phyloP scores from a whole-genome alignment of 2,888 invertebrate species.

The Lagria hirta region DNA sequence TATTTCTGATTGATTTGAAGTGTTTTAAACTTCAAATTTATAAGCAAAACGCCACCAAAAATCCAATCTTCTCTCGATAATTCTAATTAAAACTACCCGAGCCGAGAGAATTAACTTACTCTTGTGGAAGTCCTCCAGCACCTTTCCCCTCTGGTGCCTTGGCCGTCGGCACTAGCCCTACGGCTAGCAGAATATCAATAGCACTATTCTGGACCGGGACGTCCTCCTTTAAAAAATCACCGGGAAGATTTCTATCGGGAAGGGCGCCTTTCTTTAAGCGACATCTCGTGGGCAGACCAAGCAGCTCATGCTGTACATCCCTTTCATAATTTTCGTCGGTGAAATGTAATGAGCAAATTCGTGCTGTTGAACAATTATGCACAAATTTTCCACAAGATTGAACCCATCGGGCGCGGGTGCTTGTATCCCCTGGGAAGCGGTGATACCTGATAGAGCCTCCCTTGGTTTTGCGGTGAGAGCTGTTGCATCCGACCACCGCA shows the following conservation, averaged over 20 bases:
- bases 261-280: constrained; percentile 58
- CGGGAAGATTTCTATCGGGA: constrained; percentile 47
- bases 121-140: constrained; percentile 51
- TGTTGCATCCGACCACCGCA: constrained; percentile 60
- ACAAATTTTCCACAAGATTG: constrained; percentile 58
- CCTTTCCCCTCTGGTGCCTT: constrained; percentile 32
- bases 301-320: constrained; percentile 59
- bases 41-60: too few relatives aligned
- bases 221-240: constrained; percentile 41
- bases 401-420: constrained; percentile 58
- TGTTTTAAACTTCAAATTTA: too few relatives aligned
- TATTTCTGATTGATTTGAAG: too few relatives aligned
- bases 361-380: constrained; percentile 59
- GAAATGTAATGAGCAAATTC: constrained; percentile 60
- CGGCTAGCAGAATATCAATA: constrained; percentile 59
- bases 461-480: constrained; percentile 60
- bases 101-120: too few relatives aligned
- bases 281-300: constrained; percentile 58
- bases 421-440: constrained; percentile 60
- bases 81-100: too few relatives aligned
- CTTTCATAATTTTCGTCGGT: constrained; percentile 58
- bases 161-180: constrained; percentile 57
- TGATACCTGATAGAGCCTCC: constrained; percentile 61
- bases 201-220: constrained; percentile 39
- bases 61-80: too few relatives aligned